phyloP scores from a whole-genome alignment of 2,797 vertebrate genomes.

The Parauchenoglanis punctatus region DNA sequence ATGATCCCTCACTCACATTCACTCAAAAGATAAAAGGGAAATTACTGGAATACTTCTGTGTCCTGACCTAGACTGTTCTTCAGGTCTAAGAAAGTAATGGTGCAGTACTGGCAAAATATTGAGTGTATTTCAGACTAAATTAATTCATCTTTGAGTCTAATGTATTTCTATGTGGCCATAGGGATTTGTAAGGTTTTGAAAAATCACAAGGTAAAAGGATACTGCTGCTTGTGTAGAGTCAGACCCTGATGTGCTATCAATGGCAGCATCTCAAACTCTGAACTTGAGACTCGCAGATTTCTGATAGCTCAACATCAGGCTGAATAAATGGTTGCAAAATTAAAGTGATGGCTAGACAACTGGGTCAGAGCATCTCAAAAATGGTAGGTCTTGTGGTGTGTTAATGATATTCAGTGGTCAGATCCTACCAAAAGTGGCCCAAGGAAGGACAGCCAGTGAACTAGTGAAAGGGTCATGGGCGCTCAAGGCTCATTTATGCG shows the following conservation, averaged over 20 bases:
- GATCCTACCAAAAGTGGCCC: no score
- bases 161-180: neutral
- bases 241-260: neutral
- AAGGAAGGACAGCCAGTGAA: no score
- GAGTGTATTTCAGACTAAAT: neutral
- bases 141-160: neutral
- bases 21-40: neutral
- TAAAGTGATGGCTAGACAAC: no score
- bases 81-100: neutral
- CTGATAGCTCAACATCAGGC: neutral
- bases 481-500: no score
- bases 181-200: neutral
- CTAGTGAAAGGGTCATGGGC: no score
- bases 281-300: neutral
- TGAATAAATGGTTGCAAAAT: neutral
- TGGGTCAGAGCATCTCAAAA: no score
- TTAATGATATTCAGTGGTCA: no score
- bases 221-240: neutral
- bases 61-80: neutral
- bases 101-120: neutral
- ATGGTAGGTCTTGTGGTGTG: no score
- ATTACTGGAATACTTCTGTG: conserved; percentile 3
- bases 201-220: neutral
- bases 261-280: neutral
- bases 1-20: conserved; percentile 15